These are phyloP conservation scores for Triplophysa dalaica DNA, from an alignment of 2,113 vertebrate genomes.

Conservation along the genomic window DNA sequence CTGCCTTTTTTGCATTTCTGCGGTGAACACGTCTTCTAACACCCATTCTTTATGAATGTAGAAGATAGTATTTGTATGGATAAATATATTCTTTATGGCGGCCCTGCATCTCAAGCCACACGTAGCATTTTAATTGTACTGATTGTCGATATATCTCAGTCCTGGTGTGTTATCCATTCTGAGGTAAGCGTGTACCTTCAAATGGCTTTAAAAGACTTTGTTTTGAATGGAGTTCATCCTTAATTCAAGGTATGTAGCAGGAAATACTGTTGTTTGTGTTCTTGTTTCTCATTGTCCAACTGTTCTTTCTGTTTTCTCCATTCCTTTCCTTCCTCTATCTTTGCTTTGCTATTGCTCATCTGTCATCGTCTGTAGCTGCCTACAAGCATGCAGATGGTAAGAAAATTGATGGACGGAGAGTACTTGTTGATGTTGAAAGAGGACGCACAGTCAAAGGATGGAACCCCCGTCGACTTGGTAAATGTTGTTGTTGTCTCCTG, in stretches of 20 bases:
- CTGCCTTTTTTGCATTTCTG: neutral
- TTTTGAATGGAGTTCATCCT: constrained; percentile 29
- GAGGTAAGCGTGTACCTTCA: constrained; percentile 46
- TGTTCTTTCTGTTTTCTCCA: constrained; percentile 23
- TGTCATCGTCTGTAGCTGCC: constrained; percentile 79
- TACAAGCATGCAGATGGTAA: constrained; percentile 95
- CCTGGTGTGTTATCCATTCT: constrained; percentile 22
- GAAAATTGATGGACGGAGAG: constrained; percentile 90
- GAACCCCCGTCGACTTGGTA: constrained; percentile 87
- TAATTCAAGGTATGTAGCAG: constrained; percentile 50
- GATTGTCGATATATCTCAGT: constrained; percentile 13
- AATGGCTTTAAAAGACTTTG: constrained; percentile 24
- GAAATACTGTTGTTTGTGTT: constrained; percentile 41
- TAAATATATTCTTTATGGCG: neutral
- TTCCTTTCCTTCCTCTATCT: constrained; percentile 12
- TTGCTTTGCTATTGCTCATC: constrained; percentile 21
- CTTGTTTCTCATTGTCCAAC: constrained; percentile 10
- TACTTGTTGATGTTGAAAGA: constrained; percentile 90
- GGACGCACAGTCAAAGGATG: constrained; percentile 92
- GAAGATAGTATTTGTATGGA: neutral
- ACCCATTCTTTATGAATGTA: no score
- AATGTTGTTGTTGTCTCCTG: constrained; percentile 40
- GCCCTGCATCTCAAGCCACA: neutral
- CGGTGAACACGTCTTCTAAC: neutral
- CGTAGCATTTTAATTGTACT: no score